Conservation (phyloP, 1,140 invertebrate genomes). For the Drosophila bocqueti region DNA sequence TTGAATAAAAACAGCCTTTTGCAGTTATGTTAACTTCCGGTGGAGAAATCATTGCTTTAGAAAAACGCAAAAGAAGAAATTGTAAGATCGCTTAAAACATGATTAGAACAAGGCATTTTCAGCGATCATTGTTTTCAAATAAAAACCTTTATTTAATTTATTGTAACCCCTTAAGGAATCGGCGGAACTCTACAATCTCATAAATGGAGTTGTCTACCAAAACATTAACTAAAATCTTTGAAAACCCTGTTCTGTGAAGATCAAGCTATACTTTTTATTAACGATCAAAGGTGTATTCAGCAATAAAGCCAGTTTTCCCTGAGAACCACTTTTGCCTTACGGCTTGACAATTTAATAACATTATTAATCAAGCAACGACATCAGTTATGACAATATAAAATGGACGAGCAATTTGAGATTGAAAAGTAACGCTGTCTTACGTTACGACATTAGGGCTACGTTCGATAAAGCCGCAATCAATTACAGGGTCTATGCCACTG, state of each 20-base stretch:
- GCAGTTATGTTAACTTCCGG: no score
- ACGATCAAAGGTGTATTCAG: constrained; percentile 9
- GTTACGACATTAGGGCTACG: background rate
- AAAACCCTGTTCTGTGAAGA: background rate
- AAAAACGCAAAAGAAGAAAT: no score
- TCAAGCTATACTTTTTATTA: constrained; percentile 14
- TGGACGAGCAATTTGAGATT: constrained; percentile 4
- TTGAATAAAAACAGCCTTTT: no score
- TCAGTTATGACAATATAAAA: constrained; percentile 15
- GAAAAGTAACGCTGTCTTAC: background rate
- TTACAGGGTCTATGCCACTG: background rate
- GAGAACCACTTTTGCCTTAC: constrained; percentile 22
- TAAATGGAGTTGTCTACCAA: background rate
- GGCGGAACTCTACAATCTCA: background rate
- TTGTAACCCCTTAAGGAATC: background rate
- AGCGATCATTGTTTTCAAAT: background rate
- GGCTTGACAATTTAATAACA: constrained; percentile 32
- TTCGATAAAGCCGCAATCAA: background rate
- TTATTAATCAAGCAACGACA: constrained; percentile 28
- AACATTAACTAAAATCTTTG: no score
- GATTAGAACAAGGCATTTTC: no score
- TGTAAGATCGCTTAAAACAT: no score
- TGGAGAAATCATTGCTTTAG: no score
- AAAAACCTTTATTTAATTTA: background rate
- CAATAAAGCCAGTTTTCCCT: constrained; percentile 22